A percentile compares a stretch with the other conserved stretches of the same genome.
Conservation (phyloP, 2,113 vertebrate genomes). For the Struthio camelus region DNA sequence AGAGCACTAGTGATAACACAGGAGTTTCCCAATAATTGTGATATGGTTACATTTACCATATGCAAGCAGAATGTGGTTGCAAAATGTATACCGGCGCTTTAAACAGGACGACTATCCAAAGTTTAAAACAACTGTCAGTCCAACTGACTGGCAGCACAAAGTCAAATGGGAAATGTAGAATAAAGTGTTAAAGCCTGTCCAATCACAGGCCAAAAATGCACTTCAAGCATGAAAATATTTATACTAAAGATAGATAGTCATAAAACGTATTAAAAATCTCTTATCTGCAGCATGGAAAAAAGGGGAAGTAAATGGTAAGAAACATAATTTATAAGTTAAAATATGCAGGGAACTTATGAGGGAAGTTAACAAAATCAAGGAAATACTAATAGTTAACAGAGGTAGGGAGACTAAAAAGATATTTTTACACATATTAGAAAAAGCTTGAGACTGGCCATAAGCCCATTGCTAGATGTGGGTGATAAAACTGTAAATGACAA, state of each 20-base stretch:
- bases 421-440: conserved; percentile 15
- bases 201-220: neutral
- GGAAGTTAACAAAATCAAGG: neutral
- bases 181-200: neutral
- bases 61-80: neutral
- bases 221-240: conserved; percentile 16
- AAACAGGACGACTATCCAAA: neutral
- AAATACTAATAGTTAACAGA: conserved; percentile 23
- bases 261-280: neutral
- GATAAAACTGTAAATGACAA: conserved; percentile 36
- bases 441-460: neutral
- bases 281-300: neutral
- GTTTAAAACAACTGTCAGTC: neutral
- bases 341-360: neutral
- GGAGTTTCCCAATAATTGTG: neutral
- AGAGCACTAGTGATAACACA: neutral
- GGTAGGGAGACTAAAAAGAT: neutral
- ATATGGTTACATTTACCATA: neutral
- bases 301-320: neutral
- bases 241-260: neutral
- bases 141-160: neutral
- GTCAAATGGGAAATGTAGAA: neutral
- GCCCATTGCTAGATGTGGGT: neutral
- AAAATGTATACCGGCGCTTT: neutral
- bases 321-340: neutral